phyloP scores from a whole-genome alignment of 2,113 vertebrate species.

The Psittacara wagleri region DNA sequence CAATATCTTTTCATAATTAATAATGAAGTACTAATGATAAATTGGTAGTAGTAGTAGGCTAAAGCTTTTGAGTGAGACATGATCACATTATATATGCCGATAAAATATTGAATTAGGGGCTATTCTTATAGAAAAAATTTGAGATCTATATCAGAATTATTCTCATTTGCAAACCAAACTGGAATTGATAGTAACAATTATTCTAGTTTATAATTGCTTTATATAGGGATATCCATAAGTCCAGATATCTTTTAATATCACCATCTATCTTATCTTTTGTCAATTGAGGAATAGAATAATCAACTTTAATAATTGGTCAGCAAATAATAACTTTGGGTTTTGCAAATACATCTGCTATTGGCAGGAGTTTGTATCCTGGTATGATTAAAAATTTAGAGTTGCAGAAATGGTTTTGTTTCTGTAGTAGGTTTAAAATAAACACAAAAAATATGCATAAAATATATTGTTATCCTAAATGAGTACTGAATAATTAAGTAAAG shows the following conservation, averaged over 20 bases:
- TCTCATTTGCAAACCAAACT: not conserved
- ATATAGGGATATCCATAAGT: not conserved
- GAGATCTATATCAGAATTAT: not conserved
- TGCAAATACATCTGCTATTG: not conserved
- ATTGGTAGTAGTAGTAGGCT: not conserved
- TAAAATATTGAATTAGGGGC: not conserved
- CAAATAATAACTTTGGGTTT: not conserved
- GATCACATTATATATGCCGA: not conserved
- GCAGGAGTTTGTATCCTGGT: not conserved
- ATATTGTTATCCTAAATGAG: not conserved
- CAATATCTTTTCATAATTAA: conserved; percentile 1
- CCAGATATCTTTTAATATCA: not conserved
- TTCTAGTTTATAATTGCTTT: not conserved
- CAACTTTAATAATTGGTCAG: not conserved
- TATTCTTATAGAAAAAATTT: not conserved
- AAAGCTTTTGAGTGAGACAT: not conserved
- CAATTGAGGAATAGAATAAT: not conserved
- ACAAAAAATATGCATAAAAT: not conserved
- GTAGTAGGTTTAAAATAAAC: not conserved
- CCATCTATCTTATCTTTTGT: rapidly evolving
- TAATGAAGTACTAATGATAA: conserved; percentile 4
- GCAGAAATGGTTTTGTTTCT: not conserved
- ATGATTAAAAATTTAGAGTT: not conserved
- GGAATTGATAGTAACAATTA: not conserved
- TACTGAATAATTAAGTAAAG: not conserved